Evolutionary conservation across 2,113 vertebrate species (phyloP).

Genomic region (Apteryx owenii): DNA sequence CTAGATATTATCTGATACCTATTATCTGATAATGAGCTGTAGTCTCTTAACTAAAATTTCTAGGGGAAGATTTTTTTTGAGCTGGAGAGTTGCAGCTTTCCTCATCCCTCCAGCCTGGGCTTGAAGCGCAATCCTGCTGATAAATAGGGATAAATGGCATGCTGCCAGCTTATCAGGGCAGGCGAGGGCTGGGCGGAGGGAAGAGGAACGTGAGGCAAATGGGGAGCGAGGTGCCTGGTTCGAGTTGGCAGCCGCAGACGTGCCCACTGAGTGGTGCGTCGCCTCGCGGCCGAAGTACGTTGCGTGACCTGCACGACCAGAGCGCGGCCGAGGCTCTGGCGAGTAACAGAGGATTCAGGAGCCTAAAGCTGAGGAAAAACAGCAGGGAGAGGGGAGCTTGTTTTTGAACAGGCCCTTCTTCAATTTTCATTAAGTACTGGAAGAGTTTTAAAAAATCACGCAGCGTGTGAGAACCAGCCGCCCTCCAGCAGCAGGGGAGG

Average conservation of each 20-base stretch:
- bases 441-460: not conserved
- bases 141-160: rapidly evolving
- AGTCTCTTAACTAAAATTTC: not conserved
- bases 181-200: not conserved
- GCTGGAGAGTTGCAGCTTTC: not conserved
- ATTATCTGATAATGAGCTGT: not conserved
- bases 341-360: not conserved
- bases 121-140: too few relatives aligned
- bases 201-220: rapidly evolving
- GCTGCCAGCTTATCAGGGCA: not conserved
- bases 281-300: not conserved
- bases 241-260: not conserved
- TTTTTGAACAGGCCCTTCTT: not conserved
- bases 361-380: not conserved
- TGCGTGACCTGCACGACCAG: not conserved
- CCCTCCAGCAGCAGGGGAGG: not conserved
- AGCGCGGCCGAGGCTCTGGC: not conserved
- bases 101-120: not conserved
- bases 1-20: too few relatives aligned
- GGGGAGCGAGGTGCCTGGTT: not conserved
- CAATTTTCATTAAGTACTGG: rapidly evolving
- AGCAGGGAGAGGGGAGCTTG: rapidly evolving
- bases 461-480: not conserved
- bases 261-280: not conserved
- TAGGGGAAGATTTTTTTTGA: not conserved